phyloP scores from a whole-genome alignment of 2,113 vertebrate genomes.

The Bufo gargarizans region DNA sequence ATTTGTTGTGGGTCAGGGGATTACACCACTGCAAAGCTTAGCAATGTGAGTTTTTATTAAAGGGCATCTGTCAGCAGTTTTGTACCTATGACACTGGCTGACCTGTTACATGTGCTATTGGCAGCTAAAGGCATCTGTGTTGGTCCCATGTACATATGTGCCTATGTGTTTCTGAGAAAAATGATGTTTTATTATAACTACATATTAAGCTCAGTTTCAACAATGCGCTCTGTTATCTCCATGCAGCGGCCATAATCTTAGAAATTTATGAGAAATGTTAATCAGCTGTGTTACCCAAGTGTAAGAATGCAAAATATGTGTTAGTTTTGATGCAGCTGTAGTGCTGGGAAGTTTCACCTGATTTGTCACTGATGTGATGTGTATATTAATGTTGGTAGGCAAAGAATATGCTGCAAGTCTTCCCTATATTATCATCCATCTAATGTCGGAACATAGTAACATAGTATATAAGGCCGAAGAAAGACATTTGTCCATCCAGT shows the following conservation, averaged over 20 bases:
- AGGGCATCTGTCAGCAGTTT: too few species aligned
- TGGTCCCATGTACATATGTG: too few species aligned
- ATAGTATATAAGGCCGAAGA: too few species aligned
- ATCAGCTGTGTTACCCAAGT: not conserved
- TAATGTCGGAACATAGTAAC: too few species aligned
- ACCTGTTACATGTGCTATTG: too few species aligned
- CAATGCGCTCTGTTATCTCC: not conserved
- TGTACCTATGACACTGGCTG: too few species aligned
- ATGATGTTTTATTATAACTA: not conserved
- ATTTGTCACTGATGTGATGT: slow-evolving; percentile 12
- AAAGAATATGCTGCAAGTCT: not conserved
- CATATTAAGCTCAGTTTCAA: not conserved
- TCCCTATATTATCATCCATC: not conserved
- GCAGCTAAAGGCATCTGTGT: too few species aligned
- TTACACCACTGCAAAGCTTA: too few species aligned
- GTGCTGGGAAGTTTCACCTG: not conserved
- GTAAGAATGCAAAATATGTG: not conserved
- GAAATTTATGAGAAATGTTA: not conserved
- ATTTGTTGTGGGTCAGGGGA: not conserved
- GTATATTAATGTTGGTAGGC: not conserved
- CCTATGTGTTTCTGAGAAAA: too few species aligned
- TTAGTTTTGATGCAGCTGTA: not conserved
- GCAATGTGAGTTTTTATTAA: too few species aligned
- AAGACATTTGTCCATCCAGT: too few species aligned
- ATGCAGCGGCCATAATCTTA: not conserved